phyloP scores from a whole-genome alignment of 1,140 invertebrate species.

The Diachasma alloeum region DNA sequence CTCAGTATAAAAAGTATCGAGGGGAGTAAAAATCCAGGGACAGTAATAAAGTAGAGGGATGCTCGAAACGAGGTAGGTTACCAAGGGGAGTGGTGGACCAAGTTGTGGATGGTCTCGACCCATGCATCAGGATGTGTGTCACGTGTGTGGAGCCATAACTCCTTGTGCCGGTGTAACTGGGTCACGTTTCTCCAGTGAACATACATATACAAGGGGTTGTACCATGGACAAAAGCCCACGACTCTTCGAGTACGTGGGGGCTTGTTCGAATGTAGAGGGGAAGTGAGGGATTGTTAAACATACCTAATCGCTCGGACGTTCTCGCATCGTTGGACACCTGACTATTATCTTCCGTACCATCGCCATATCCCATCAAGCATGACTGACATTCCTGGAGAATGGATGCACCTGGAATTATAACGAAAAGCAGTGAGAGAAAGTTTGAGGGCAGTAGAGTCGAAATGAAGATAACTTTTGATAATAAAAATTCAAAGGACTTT shows the following conservation, averaged over 20 bases:
- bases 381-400: neutral
- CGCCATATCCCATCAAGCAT: neutral
- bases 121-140: conserved; percentile 37
- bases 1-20: neutral
- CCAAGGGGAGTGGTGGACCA: neutral
- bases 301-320: conserved; percentile 27
- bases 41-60: conserved; percentile 19
- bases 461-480: neutral
- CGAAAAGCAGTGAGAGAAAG: neutral
- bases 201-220: neutral
- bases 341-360: neutral
- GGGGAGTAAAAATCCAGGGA: neutral
- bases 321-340: neutral
- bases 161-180: conserved; percentile 32
- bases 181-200: conserved; percentile 34
- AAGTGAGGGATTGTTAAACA: conserved; percentile 30
- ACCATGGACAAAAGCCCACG: conserved; percentile 31
- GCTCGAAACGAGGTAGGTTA: conserved; percentile 13
- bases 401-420: neutral
- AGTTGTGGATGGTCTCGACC: neutral
- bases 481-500: no score
- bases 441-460: no score
- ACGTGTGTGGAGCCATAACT: conserved; percentile 40
- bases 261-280: neutral
- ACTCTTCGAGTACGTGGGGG: neutral